A percentile compares a stretch with the other conserved stretches of the same genome.
Conservation (phyloP, 37 sponge, comb jelly and placozoan genomes). For the Beroe ovata region DNA sequence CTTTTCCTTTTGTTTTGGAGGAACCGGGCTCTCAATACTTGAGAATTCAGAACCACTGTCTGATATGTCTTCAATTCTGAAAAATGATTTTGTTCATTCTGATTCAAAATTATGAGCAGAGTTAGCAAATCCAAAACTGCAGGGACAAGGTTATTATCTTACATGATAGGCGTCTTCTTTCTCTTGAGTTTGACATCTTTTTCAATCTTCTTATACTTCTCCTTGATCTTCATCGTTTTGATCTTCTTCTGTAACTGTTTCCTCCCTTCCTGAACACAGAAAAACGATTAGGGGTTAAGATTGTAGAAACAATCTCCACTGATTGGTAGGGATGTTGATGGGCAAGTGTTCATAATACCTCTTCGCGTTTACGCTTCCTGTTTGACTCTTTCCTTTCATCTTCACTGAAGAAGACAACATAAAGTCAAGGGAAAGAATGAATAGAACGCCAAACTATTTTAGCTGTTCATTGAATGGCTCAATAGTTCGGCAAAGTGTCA, state of each 20-base stretch:
- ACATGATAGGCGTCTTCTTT: not conserved
- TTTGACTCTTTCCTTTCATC: not conserved
- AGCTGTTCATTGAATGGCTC: too few relatives aligned
- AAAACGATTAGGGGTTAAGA: too few relatives aligned
- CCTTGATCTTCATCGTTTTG: slow-evolving; percentile 25
- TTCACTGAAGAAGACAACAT: not conserved
- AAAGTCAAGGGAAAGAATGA: too few relatives aligned
- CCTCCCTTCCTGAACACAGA: not conserved
- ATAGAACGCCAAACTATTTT: too few relatives aligned
- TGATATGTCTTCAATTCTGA: not conserved
- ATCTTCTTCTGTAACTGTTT: slow-evolving; percentile 30
- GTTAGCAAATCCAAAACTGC: too few relatives aligned
- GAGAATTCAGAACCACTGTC: not conserved
- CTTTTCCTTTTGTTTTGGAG: slow-evolving; percentile 6
- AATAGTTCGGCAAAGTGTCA: too few relatives aligned
- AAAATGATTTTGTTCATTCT: too few relatives aligned
- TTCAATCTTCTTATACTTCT: slow-evolving; percentile 26
- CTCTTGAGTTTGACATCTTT: slow-evolving; percentile 28
- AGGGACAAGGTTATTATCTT: too few relatives aligned
- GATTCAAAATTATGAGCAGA: not conserved
- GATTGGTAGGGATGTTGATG: too few relatives aligned
- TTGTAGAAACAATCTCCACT: too few relatives aligned
- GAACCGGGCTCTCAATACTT: not conserved
- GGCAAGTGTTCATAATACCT: not conserved
- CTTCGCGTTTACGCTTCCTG: not conserved